Percentiles rank a stretch among this genome's conserved stretches.
Conservation (phyloP, 2,113 vertebrate genomes). For the Rattus rattus region DNA sequence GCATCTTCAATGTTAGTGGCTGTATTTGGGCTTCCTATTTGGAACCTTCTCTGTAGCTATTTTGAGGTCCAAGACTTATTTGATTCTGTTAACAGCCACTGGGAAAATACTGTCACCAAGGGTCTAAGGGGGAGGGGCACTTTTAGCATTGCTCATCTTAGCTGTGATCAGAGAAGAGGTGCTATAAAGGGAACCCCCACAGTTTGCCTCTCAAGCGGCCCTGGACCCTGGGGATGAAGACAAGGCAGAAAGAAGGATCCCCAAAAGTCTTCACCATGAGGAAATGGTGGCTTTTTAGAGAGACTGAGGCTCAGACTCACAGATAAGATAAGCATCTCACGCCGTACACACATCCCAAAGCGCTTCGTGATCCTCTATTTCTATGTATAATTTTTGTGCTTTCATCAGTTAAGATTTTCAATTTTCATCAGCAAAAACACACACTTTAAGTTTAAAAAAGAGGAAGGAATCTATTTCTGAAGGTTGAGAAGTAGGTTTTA, state of each 20-base stretch:
- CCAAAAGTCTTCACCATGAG: neutral
- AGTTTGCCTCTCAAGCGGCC: neutral
- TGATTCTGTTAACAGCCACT: neutral
- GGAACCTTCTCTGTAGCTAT: slow-evolving; percentile 27
- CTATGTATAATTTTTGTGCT: slow-evolving; percentile 12
- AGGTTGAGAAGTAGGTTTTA: slow-evolving; percentile 43
- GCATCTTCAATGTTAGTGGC: neutral
- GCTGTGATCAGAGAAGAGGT: slow-evolving; percentile 9
- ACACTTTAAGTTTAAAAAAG: neutral
- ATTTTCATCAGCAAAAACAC: neutral
- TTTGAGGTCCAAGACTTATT: slow-evolving; percentile 30
- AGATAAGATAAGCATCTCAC: neutral
- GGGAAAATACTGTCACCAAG: neutral
- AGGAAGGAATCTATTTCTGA: slow-evolving; percentile 34
- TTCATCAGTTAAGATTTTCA: slow-evolving; percentile 11
- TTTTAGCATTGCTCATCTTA: neutral
- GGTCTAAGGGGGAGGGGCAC: neutral
- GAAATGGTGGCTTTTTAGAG: neutral
- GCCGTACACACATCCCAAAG: neutral
- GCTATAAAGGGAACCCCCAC: neutral
- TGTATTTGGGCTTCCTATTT: neutral
- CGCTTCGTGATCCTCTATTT: neutral
- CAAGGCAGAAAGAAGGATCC: slow-evolving; percentile 11
- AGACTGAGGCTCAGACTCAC: neutral
- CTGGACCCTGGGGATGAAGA: neutral